Base-by-base conservation (phyloP, 1,140 invertebrate species). In the Hetaerina americana region DNA sequence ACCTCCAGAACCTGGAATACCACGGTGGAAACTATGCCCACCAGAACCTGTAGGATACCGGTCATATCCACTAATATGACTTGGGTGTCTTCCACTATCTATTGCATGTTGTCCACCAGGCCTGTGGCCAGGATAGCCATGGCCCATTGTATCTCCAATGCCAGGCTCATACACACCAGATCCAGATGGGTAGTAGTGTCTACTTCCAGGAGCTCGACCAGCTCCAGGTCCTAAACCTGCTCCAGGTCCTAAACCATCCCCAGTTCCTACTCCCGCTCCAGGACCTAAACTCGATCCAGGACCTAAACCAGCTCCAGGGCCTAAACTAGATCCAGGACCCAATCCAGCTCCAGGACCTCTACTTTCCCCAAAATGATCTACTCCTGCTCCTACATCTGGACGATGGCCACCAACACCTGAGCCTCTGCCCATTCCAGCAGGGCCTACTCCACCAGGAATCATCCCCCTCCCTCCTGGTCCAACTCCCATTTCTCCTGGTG, bases 1-100 rank as follows among this genome's bases (percentile, higher is more conserved):
- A n/a, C n/a, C n/a, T n/a, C n/a, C n/a, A 10, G 71, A 71, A 28
- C 74, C 74, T 29, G 74, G 73, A 15, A 71, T 68, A 69, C 73
- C 71, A 22, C n/a, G n/a, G n/a, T n/a, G n/a, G n/a, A n/a, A n/a
- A n/a, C n/a, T n/a, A n/a, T n/a, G n/a, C n/a, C n/a, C n/a, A n/a
- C n/a, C n/a, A n/a, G n/a, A n/a, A n/a, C n/a, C n/a, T n/a, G n/a
- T n/a, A n/a, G n/a, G n/a, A n/a, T n/a, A n/a, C n/a, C n/a, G n/a
- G n/a, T n/a, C n/a, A n/a, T n/a, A n/a, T n/a, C n/a, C n/a, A n/a
- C n/a, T n/a, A n/a, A n/a, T n/a, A n/a, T n/a, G 12, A 12, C 49
- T 22, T 12, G 49, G 49, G 12, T 22, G 12, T 57, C 22, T 57
- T 57, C 49, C 49, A 57, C 49, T 22, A 57, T 57, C 22, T 12